phyloP scores from a whole-genome alignment of 2,113 vertebrate genomes.

The Grantiella picta region DNA sequence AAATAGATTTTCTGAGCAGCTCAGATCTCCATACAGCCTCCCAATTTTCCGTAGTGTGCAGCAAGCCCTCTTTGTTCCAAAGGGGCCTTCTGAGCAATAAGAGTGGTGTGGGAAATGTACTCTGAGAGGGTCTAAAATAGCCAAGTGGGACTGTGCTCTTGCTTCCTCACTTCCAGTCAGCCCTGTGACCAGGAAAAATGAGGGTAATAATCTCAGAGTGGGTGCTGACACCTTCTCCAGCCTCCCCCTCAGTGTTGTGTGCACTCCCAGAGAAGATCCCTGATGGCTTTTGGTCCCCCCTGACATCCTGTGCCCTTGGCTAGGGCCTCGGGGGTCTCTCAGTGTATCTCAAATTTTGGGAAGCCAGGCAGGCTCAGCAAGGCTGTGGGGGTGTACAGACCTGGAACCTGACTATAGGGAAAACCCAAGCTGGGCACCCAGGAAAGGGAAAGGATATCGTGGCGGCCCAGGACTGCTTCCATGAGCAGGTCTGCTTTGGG shows the following conservation, averaged over 20 bases:
- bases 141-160: neutral
- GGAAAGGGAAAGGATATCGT: neutral
- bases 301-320: neutral
- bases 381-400: accelerated
- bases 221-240: neutral
- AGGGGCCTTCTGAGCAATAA: neutral
- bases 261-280: neutral
- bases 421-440: neutral
- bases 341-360: accelerated
- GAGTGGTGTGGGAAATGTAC: neutral
- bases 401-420: neutral
- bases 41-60: neutral
- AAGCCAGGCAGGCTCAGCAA: neutral
- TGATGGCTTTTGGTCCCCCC: neutral
- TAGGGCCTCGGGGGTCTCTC: neutral
- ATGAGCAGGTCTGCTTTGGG: neutral
- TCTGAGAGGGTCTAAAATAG: neutral
- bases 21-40: neutral
- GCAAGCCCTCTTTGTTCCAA: neutral
- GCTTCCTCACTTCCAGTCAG: neutral
- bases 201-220: neutral
- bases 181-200: neutral
- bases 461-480: neutral
- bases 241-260: accelerated
- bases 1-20: neutral